Conservation (phyloP, 2,113 vertebrate genomes). For the Condylura cristata region DNA sequence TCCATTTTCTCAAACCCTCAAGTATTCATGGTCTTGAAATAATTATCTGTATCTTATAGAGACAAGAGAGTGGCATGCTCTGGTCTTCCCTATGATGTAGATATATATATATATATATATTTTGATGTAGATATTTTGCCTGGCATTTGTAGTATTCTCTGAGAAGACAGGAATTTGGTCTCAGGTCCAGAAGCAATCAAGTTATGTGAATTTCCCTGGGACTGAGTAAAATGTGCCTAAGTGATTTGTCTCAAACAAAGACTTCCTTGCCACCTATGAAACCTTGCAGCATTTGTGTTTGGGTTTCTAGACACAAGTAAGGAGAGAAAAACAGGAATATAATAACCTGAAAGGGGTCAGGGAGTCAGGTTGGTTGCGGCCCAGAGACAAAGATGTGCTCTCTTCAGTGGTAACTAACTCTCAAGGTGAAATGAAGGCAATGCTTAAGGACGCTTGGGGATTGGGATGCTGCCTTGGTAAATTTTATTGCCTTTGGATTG, state of each 20-base stretch:
- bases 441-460: background rate
- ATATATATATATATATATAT: too few relatives aligned
- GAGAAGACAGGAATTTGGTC: conserved; percentile 25
- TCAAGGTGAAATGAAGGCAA: conserved; percentile 41
- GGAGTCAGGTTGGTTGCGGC: background rate
- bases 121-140: background rate
- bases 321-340: background rate
- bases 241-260: background rate
- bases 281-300: conserved; percentile 24
- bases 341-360: background rate
- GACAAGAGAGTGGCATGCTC: background rate
- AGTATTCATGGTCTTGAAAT: conserved; percentile 2
- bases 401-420: conserved; percentile 7
- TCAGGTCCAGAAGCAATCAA: conserved; percentile 31
- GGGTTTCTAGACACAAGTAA: conserved; percentile 37
- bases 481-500: background rate
- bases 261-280: background rate
- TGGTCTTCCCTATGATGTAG: background rate
- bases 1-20: conserved; percentile 51
- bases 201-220: conserved; percentile 39
- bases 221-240: conserved; percentile 27
- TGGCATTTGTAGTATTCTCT: conserved; percentile 39
- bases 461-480: background rate
- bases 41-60: background rate
- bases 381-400: background rate